Base-by-base conservation (phyloP, 1,140 invertebrate species). In the Pachypeltis micranthus region DNA sequence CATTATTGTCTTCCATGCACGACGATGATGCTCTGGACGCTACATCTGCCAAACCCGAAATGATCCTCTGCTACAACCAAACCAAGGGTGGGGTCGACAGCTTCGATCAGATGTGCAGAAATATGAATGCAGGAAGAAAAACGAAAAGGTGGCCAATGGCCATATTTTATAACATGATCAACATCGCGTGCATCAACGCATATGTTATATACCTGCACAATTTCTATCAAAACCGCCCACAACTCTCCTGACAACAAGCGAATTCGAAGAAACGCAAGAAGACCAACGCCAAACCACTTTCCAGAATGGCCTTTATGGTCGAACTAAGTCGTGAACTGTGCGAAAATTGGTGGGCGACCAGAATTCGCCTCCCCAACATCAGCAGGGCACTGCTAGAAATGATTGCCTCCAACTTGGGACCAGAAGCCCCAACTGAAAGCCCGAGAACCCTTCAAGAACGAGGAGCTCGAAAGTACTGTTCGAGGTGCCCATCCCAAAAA, bases 51-150 rank as follows among this genome's bases (percentile, higher is more conserved):
- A 69, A 70, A 63, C 69, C 71, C n/a, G 67, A 70, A 47, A 71
- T 72, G n/a, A 69, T 71, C 19, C 19, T 44, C 24, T 66, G 57
- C 47, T 71, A 71, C 39, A 71, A 73, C 34, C 39, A 26, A 25
- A 73, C 70, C 12, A 73, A 73, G 68, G 64, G 57, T 44, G 72
- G 69, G 10, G 69, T 73, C 10, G 68, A 72, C 71, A 62, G 62
- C 1, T 56, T 71, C 12, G 71, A 72, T 64, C 69, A 77, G 63
- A 55, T 65, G 28, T 65, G 59, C 44, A 21, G 23, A 3, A 26
- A 28, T 16, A 51, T 55, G 10, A 62, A 44, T 47, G 34, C 34
- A 19, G 26, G 25, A 26, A 44, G 60, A 44, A 65, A 62, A 26
- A 65, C 58, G 2, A 65, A 44, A 62, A 21, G 59, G 24, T 62